phyloP scores from a whole-genome alignment of 2,888 invertebrate species.

The Eumerus sabulonum region DNA sequence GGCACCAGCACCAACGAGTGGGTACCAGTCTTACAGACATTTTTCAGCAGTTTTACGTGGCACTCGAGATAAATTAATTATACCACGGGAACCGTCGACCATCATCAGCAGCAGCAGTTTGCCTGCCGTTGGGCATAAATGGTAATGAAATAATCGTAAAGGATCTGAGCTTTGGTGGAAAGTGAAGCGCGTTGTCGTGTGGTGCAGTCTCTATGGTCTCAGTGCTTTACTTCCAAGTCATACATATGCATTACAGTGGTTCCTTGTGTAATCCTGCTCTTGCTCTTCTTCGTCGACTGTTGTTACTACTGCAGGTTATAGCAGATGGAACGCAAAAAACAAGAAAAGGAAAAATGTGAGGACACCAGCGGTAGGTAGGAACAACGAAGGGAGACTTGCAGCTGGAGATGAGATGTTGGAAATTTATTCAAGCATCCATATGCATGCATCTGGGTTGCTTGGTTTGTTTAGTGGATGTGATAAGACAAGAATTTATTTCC shows the following conservation, averaged over 20 bases:
- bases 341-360: neutral
- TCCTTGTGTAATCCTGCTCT: conserved; percentile 40
- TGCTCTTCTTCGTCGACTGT: conserved; percentile 16
- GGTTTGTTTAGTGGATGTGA: conserved; percentile 67
- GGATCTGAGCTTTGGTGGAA: conserved; percentile 34
- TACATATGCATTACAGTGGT: conserved; percentile 55
- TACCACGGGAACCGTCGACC: conserved; percentile 29
- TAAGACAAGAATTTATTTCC: conserved; percentile 65
- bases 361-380: too few relatives aligned
- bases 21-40: conserved; percentile 40
- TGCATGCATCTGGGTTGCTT: conserved; percentile 65
- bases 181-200: too few relatives aligned
- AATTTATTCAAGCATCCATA: conserved; percentile 68
- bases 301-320: conserved; percentile 8
- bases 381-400: conserved; percentile 27
- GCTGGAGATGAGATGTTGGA: conserved; percentile 67
- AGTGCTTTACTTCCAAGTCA: conserved; percentile 23
- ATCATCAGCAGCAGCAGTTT: neutral
- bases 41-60: conserved; percentile 51
- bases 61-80: conserved; percentile 66
- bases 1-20: neutral
- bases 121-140: conserved; percentile 37
- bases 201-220: neutral
- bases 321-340: conserved; percentile 2
- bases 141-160: conserved; percentile 65